Conservation (phyloP, 2,888 invertebrate species). For the Ophonus ardosiacus region DNA sequence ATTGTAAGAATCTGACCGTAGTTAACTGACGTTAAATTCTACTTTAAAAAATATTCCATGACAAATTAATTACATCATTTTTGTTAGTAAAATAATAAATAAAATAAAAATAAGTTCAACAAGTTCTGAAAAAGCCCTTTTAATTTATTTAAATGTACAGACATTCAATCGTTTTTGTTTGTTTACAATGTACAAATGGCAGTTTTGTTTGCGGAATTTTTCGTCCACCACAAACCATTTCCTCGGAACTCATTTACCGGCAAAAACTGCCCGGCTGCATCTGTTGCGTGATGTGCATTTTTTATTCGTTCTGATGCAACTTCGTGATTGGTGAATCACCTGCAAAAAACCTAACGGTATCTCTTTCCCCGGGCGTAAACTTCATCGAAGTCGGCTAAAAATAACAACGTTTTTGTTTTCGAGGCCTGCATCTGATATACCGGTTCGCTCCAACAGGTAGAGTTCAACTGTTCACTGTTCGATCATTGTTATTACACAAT, state of each 20-base stretch:
- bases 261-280: slow-evolving; percentile 25
- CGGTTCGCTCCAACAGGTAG: slow-evolving; percentile 25
- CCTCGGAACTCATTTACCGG: background rate
- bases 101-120: no score
- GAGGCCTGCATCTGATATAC: slow-evolving; percentile 20
- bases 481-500: slow-evolving; percentile 26
- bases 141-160: background rate
- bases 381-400: slow-evolving; percentile 42
- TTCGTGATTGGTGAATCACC: slow-evolving; percentile 40
- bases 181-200: background rate
- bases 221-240: background rate
- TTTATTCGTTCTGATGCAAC: slow-evolving; percentile 34
- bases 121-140: background rate
- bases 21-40: no score
- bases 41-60: no score
- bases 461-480: background rate
- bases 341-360: slow-evolving; percentile 52
- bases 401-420: slow-evolving; percentile 46
- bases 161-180: background rate
- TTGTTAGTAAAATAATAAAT: no score
- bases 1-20: no score
- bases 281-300: slow-evolving; percentile 41
- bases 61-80: no score
- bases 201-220: background rate
- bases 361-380: slow-evolving; percentile 2